These are phyloP conservation scores for Papilio demoleus DNA, from an alignment of 2,888 invertebrate genomes.

Conservation along the genomic window DNA sequence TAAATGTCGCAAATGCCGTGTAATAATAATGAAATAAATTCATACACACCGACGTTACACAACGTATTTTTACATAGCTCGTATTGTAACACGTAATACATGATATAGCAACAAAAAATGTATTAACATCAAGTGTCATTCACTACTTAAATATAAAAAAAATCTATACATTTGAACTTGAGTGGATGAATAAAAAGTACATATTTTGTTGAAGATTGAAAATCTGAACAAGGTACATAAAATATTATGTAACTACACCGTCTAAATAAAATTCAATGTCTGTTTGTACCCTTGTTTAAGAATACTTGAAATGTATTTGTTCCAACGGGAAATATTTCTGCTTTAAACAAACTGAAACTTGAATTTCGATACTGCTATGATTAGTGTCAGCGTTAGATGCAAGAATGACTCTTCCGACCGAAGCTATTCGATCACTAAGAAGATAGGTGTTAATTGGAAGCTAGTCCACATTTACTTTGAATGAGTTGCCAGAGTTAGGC, in stretches of 20 bases:
- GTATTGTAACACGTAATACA: neutral
- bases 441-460: too few species aligned
- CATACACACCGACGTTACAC: neutral
- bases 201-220: neutral
- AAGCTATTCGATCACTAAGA: too few species aligned
- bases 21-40: neutral
- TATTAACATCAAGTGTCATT: slow-evolving; percentile 11
- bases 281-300: neutral
- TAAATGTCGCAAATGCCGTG: too few species aligned
- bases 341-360: too few species aligned
- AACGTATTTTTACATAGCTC: neutral
- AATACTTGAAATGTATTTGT: too few species aligned
- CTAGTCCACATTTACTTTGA: too few species aligned
- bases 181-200: slow-evolving; percentile 4
- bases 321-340: too few species aligned
- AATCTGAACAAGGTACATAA: neutral
- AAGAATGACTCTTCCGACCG: too few species aligned
- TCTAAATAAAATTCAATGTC: neutral
- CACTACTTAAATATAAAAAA: neutral
- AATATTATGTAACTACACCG: neutral
- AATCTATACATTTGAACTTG: slow-evolving; percentile 1
- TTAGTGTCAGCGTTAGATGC: too few species aligned
- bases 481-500: too few species aligned
- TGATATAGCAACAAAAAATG: neutral
- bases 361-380: too few species aligned